Evolutionary conservation across 1,140 invertebrate genomes (phyloP), one percentile per base, ranked within the genome.

Genomic region (Brachionus calyciflorus): DNA sequence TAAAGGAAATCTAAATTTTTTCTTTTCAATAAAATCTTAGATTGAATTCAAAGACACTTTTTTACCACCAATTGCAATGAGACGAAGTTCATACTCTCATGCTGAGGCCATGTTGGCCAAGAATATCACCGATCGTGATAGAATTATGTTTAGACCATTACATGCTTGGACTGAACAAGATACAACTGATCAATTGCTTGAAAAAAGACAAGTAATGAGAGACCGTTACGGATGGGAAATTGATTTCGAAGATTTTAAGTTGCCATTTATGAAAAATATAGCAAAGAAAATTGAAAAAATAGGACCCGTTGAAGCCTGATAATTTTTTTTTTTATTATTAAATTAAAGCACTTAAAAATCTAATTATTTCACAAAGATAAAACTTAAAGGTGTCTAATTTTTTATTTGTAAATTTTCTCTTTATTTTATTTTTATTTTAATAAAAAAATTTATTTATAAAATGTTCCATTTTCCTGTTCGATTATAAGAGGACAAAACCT

Each of bases 211-310:
- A 65, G 5, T 40, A 26, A 33, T 48, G 33, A 33, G 76, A 10
- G 57, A 77, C 21, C 26, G 68, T 44, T 78, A 65, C 44, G 78
- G 78, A 19, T 86, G 83, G 84, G 83, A 85, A 55, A 82, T 84
- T n/a, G 85, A 86, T 79, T 86, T 86, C 80, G 79, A 80, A 28
- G 84, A 85, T 78, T 85, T 84, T 79, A 77, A 84, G 69, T 84
- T 85, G 82, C 84, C 84, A 37, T 85, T 85, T 78, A 79, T 82
- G 19, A 82, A 82, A 78, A 85, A 85, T 79, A 69, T 84, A 46
- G 49, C 33, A 12, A 76, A 78, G 14, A 78, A 76, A 78, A 40
- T 78, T 17, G 78, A 77, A 51, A 76, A 79, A 33, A 37, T 51
- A 28, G 76, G 78, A 70, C 63, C 44, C 14, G 48, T 49, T n/a